phyloP scores from a whole-genome alignment of 30 jellyfish, hydroid and myxozoan species.

The Rhopilema esculentum region DNA sequence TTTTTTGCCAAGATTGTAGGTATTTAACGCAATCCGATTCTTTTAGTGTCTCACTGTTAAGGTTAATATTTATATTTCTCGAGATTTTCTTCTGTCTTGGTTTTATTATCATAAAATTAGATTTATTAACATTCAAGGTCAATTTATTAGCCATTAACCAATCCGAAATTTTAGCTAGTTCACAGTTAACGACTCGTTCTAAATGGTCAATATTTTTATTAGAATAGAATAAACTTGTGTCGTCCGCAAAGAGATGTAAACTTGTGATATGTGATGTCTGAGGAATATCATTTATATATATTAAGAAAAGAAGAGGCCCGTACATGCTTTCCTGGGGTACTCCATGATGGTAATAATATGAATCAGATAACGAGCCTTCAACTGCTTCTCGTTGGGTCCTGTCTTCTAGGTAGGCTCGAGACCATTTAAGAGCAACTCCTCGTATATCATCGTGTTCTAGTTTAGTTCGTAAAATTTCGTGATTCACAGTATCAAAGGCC shows the following conservation, averaged over 20 bases:
- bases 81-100: constrained; percentile 31
- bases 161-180: constrained; percentile 32
- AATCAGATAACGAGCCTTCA: constrained; percentile 15
- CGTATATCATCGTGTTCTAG: constrained; percentile 41
- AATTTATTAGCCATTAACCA: constrained; percentile 53
- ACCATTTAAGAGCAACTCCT: constrained; percentile 11
- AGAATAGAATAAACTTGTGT: constrained; percentile 47
- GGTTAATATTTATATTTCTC: constrained; percentile 10
- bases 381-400: constrained; percentile 23
- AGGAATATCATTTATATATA: constrained; percentile 43
- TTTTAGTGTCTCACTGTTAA: constrained; percentile 22
- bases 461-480: constrained; percentile 15
- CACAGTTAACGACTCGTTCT: constrained; percentile 15
- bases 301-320: constrained; percentile 38
- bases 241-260: constrained; percentile 61
- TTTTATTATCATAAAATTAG: constrained; percentile 27
- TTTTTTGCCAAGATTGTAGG: no score
- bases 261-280: constrained; percentile 7
- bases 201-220: constrained; percentile 4
- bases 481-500: constrained; percentile 49
- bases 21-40: constrained; percentile 23
- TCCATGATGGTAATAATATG: constrained; percentile 7
- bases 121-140: constrained; percentile 33
- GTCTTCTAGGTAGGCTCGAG: constrained; percentile 24
- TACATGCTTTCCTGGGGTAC: constrained; percentile 55